Conservation (phyloP, 2,888 invertebrate species). For the Macrosoma leucophasiata region DNA sequence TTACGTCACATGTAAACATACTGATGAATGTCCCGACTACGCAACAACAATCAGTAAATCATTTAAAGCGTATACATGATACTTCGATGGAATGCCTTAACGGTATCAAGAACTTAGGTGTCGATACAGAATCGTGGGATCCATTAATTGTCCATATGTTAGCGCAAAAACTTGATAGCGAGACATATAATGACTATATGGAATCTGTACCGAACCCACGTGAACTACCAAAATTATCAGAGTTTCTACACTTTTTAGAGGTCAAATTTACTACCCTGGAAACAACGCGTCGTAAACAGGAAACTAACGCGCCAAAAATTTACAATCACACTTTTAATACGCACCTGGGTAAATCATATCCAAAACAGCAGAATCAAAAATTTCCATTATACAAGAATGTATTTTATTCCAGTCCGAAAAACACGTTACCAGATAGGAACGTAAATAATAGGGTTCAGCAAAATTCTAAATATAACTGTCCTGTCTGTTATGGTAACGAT, state of each 20-base stretch:
- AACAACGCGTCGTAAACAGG: not conserved
- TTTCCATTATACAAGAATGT: not conserved
- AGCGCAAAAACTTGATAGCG: slow-evolving; percentile 12
- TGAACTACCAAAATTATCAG: slow-evolving; percentile 4
- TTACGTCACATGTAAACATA: slow-evolving; percentile 8
- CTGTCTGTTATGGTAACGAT: not conserved
- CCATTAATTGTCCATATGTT: slow-evolving; percentile 11
- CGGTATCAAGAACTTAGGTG: slow-evolving; percentile 9
- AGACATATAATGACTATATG: slow-evolving; percentile 11
- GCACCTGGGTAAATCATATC: not conserved
- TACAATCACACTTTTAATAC: not conserved
- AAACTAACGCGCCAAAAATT: not conserved
- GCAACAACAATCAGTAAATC: slow-evolving; percentile 11
- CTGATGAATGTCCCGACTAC: slow-evolving; percentile 19
- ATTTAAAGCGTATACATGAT: slow-evolving; percentile 1
- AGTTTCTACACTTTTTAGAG: slow-evolving; percentile 13
- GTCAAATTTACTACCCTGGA: slow-evolving; percentile 11
- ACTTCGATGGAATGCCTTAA: slow-evolving; percentile 4
- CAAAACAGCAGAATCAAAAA: not conserved
- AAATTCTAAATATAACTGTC: not conserved
- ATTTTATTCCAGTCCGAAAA: not conserved
- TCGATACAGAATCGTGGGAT: slow-evolving; percentile 10
- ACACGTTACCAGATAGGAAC: no score
- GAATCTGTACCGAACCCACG: slow-evolving; percentile 4
- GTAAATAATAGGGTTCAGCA: not conserved